These are phyloP conservation scores for Micromussa lordhowensis DNA, from an alignment of 92 coral and sea anemone genomes.

Conservation along the genomic window DNA sequence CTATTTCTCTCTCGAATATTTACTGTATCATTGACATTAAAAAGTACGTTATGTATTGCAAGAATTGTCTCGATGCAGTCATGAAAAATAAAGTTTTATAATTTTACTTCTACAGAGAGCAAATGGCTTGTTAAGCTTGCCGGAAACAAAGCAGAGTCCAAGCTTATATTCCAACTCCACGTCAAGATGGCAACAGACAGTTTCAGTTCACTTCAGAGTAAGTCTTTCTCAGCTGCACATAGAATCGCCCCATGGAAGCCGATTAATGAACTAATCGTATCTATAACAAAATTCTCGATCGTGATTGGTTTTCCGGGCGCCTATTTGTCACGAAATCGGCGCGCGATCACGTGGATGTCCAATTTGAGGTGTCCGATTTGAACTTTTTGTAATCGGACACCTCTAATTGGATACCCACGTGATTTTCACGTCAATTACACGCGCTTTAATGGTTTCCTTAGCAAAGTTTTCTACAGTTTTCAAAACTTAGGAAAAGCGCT, in stretches of 20 bases:
- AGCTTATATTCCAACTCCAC: slow-evolving; percentile 66
- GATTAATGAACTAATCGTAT: no score
- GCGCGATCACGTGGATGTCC: no score
- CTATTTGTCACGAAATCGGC: no score
- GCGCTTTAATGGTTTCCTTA: no score
- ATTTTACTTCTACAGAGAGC: slow-evolving; percentile 25
- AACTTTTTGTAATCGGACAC: no score
- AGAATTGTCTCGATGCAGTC: background rate
- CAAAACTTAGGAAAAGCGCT: no score
- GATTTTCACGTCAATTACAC: no score
- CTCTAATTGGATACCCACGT: no score
- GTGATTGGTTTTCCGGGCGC: no score
- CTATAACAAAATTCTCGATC: no score
- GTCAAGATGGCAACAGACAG: slow-evolving; percentile 93
- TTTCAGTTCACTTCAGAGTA: slow-evolving; percentile 94
- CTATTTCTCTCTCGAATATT: background rate
- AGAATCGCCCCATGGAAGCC: background rate
- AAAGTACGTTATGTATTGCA: background rate
- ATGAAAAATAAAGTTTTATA: background rate
- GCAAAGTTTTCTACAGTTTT: no score
- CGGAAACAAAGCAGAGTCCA: slow-evolving; percentile 63
- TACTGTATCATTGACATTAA: background rate
- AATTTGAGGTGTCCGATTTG: no score
- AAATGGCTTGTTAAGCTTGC: slow-evolving; percentile 69
- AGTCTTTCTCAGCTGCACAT: slow-evolving; percentile 9